phyloP scores from a whole-genome alignment of 92 coral and sea anemone genomes.

The Epizoanthus scotinus region DNA sequence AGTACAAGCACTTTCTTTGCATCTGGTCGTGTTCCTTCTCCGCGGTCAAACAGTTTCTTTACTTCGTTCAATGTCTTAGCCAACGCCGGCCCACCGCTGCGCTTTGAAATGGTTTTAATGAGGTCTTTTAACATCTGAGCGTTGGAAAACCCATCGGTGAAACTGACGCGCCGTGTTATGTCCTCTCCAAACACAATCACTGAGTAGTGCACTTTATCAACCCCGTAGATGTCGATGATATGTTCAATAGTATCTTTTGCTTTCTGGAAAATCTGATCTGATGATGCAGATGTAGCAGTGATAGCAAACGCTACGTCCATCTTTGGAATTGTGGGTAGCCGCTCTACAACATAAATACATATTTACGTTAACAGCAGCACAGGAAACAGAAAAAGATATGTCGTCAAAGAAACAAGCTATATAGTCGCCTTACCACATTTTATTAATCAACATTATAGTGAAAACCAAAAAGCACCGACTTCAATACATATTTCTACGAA shows the following conservation, averaged over 20 bases:
- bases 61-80: slow-evolving; percentile 74
- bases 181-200: slow-evolving; percentile 69
- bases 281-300: slow-evolving; percentile 66
- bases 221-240: slow-evolving; percentile 74
- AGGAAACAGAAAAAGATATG: too few relatives aligned
- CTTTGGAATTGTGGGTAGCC: slow-evolving; percentile 39
- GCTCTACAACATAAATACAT: background rate
- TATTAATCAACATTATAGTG: too few relatives aligned
- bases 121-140: slow-evolving; percentile 34
- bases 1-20: slow-evolving; percentile 67
- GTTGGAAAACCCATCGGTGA: slow-evolving; percentile 37
- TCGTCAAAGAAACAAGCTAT: too few relatives aligned
- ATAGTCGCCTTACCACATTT: too few relatives aligned
- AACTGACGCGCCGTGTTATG: slow-evolving; percentile 49
- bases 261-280: slow-evolving; percentile 57
- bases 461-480: too few relatives aligned
- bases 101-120: slow-evolving; percentile 51
- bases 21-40: slow-evolving; percentile 55
- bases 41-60: slow-evolving; percentile 64
- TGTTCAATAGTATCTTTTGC: slow-evolving; percentile 74
- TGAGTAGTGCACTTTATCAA: slow-evolving; percentile 59
- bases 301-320: slow-evolving; percentile 88
- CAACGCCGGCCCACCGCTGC: slow-evolving; percentile 59
- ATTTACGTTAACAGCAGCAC: too few relatives aligned
- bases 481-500: too few relatives aligned